Evolutionary conservation across 2,888 invertebrate genomes (phyloP).

Genomic region (Drosophila histrio): DNA sequence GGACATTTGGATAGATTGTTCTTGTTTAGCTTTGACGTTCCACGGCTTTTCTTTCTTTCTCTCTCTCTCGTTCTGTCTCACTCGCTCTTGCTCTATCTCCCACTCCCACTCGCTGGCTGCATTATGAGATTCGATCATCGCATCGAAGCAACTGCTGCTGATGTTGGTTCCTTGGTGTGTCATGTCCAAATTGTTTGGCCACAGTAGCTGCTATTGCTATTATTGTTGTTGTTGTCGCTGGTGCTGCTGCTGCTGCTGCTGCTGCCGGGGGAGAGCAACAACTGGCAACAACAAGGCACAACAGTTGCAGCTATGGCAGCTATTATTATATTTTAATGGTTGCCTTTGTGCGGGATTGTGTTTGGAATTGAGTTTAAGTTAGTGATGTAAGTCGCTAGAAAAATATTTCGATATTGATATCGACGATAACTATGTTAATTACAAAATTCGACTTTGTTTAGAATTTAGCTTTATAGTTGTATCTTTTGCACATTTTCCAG

Average conservation of each 20-base stretch:
- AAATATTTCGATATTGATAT: too few relatives aligned
- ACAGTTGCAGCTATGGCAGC: slow-evolving; percentile 52
- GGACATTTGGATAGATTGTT: slow-evolving; percentile 80
- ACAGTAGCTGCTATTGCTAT: slow-evolving; percentile 48
- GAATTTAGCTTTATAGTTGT: too few relatives aligned
- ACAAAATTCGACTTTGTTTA: too few relatives aligned
- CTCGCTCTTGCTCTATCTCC: not conserved
- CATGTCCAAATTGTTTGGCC: slow-evolving; percentile 75
- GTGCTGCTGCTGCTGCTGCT: slow-evolving; percentile 12
- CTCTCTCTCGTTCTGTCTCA: not conserved
- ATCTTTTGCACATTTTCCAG: too few relatives aligned
- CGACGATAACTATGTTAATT: too few relatives aligned
- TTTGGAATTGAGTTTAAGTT: slow-evolving; percentile 41
- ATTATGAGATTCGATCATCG: slow-evolving; percentile 79
- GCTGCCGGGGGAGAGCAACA: slow-evolving; percentile 10
- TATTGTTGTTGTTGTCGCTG: slow-evolving; percentile 7
- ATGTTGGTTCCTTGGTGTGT: slow-evolving; percentile 50
- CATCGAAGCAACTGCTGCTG: slow-evolving; percentile 25
- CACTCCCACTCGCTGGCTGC: slow-evolving; percentile 30
- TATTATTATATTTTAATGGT: slow-evolving; percentile 80
- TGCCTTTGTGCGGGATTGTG: slow-evolving; percentile 67
- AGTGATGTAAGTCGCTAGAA: not conserved
- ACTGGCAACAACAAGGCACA: slow-evolving; percentile 42
- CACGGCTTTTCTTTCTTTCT: slow-evolving; percentile 9
- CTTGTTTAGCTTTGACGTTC: slow-evolving; percentile 76